Evolutionary conservation across 2,888 invertebrate genomes (phyloP), one percentile per base, ranked within the genome.

Genomic region (Crossocerus cetratus): DNA sequence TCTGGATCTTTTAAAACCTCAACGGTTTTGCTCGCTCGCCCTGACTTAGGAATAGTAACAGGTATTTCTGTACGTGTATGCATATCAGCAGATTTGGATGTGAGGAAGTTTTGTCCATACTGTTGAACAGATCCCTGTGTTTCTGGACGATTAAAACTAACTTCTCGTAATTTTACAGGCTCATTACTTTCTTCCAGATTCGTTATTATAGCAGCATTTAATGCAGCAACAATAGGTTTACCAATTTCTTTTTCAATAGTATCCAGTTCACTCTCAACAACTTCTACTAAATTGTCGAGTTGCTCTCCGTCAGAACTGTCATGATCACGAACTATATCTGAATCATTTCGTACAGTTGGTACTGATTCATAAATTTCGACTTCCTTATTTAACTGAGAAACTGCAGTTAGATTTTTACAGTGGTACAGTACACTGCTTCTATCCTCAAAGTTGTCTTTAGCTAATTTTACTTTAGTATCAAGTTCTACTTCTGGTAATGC

Each of bases 261-360:
- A 55, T 83, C 84, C 22, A 86, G 80, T 68, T 76, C 69, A 61
- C 81, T 81, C 69, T 86, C 86, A 2, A 76, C 73, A 16, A 84
- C 64, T 81, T 88, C 88, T 4, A 88, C 80, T 3, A 86, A 78
- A 75, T 88, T 87, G 62, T 88, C 87, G 42, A 84, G 56, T 57
- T 87, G 87, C 13, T 88, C 87, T 1, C 85, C 87, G 42, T 87
- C 86, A 1, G 86, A 87, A 69, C 84, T 87, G 63, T 87, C 82
- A 56, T 80, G 77, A 53, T 80, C 83, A 53, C 72, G 56, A 22
- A 67, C 56, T 2, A 61, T n/a, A 60, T 80, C 82, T 56, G 60
- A 57, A 8, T 54, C 59, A 20, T 72, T 71, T 5, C 69, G 42
- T 49, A 44, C 23, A 3, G 20, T 20, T 22, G 3, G 43, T 1